Conservation (phyloP, 2,797 vertebrate genomes). For the Muscicapa comitata region DNA sequence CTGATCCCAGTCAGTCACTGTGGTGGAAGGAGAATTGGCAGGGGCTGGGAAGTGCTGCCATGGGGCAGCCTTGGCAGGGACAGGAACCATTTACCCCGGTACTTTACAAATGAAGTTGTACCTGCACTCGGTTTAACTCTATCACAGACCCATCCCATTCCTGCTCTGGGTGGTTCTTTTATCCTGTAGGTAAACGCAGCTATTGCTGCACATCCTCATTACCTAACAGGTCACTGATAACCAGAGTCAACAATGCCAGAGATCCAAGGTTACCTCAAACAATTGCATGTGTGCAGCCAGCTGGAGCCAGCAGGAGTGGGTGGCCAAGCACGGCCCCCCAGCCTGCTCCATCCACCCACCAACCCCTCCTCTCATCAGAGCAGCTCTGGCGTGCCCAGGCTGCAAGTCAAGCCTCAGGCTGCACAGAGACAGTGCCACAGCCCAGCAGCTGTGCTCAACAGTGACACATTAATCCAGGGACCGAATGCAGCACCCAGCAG, state of each 20-base stretch:
- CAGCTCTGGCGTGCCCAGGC: fast-evolving
- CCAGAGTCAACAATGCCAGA: not conserved
- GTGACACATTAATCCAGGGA: not conserved
- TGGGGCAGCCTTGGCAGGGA: not conserved
- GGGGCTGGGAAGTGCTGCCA: not conserved
- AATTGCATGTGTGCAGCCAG: not conserved
- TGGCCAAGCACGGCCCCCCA: fast-evolving
- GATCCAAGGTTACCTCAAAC: not conserved
- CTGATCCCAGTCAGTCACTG: not conserved
- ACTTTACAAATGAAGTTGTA: not conserved
- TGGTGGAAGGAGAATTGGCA: not conserved
- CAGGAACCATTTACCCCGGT: not conserved
- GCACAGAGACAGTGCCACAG: not conserved
- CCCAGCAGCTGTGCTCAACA: not conserved
- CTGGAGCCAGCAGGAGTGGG: not conserved
- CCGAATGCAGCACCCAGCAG: not conserved
- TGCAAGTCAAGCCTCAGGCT: not conserved
- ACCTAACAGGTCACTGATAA: not conserved
- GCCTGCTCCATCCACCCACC: not conserved
- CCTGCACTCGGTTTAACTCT: not conserved
- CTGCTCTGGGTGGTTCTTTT: not conserved
- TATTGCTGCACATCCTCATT: not conserved
- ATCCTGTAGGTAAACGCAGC: not conserved
- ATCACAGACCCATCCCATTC: not conserved
- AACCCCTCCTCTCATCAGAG: fast-evolving